Base-by-base conservation (phyloP, 2,797 vertebrate species). In the Melanotaenia parkinsoni region DNA sequence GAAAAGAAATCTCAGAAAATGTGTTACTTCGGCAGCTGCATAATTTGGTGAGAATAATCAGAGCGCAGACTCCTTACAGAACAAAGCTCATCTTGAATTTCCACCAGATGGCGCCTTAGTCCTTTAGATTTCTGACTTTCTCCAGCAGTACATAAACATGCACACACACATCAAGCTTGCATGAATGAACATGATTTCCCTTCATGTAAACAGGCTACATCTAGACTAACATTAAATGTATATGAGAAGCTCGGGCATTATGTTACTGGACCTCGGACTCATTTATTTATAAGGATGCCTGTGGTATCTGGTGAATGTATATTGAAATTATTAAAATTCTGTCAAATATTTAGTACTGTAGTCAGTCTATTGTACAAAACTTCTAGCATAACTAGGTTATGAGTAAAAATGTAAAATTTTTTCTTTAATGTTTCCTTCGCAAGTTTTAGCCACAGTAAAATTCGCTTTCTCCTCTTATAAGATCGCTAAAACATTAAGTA, bases 51-150 rank as follows among this genome's bases (percentile, higher is more conserved):
- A 51, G 62, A 79, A 35, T 77, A 54, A 56, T 80, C 51, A 38
- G 16, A 57, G 9, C 47, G 53, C 24, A 63, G 20, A 74, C 0
- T 12, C 30, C 66, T 3, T 38, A 30, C 3, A 65, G 6, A 1
- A 13, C 30, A 28, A 30, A 68, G 33, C 28, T 18, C 58, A 50
- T 26, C 30, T 33, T 28, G 2, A 9, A 63, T 58, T 40, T 45
- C 92, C 95, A 93, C 90, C 91, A 95, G 95, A 95, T 95, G 94
- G 94, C 82, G 93, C 91, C 93, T 92, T 89, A 90, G 93, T 79
- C 91, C 93, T 94, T 88, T 76, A 84, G 78, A 93, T 91, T 32
- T 40, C 24, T 50, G n/a, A 37, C 20, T 72, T 53, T 50, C 20
- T 61, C 57, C 43, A 51, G 22, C n/a, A 11, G 1, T 37, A 37